Evolutionary conservation across 2,113 vertebrate species (phyloP).

Genomic region (Dryoscopus gambensis): DNA sequence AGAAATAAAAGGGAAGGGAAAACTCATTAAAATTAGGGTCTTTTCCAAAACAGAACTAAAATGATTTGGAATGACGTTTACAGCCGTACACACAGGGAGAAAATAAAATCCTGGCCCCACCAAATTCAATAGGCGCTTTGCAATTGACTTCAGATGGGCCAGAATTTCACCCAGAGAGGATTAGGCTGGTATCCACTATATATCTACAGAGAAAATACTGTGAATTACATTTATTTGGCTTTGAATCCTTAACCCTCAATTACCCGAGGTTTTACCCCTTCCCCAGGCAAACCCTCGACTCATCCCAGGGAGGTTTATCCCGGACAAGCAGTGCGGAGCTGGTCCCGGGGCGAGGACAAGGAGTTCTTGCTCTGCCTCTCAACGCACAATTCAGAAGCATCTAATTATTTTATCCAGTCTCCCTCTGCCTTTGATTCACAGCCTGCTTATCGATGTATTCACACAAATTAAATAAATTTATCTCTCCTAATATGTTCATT

Average conservation of each 20-base stretch:
- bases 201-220: slow-evolving; percentile 31
- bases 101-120: slow-evolving; percentile 53
- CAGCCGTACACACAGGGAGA: slow-evolving; percentile 19
- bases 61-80: slow-evolving; percentile 34
- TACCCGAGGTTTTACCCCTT: neutral
- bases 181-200: slow-evolving; percentile 17
- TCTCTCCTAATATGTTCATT: slow-evolving; percentile 80
- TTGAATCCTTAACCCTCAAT: slow-evolving; percentile 19
- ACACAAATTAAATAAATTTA: slow-evolving; percentile 77
- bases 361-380: slow-evolving; percentile 47
- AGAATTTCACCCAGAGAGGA: slow-evolving; percentile 50
- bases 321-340: neutral
- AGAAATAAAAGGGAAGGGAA: slow-evolving; percentile 36
- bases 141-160: slow-evolving; percentile 65
- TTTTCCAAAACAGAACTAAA: slow-evolving; percentile 36
- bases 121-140: slow-evolving; percentile 59
- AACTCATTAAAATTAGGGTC: slow-evolving; percentile 31
- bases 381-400: slow-evolving; percentile 50
- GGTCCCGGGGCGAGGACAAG: neutral
- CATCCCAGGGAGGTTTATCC: neutral
- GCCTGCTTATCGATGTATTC: slow-evolving; percentile 64
- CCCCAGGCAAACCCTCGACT: neutral
- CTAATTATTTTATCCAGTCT: slow-evolving; percentile 55
- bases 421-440: slow-evolving; percentile 46
- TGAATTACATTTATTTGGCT: slow-evolving; percentile 44